Conservation (phyloP, 2,888 invertebrate species). For the Allophyes oxyacanthae region DNA sequence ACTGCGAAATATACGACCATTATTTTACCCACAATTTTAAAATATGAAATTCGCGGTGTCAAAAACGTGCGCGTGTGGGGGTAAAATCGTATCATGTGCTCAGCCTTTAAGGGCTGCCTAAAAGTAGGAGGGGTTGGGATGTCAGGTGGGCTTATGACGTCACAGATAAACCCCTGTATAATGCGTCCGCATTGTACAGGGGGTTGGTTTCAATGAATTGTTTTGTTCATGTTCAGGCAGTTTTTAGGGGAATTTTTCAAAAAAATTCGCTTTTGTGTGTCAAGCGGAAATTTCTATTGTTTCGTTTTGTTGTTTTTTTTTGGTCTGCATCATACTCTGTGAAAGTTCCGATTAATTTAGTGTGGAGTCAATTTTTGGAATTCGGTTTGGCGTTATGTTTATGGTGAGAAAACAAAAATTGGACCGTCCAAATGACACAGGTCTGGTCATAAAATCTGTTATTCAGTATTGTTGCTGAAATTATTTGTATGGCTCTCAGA, state of each 20-base stretch:
- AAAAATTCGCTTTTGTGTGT: constrained; percentile 21
- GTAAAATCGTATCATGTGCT: constrained; percentile 5
- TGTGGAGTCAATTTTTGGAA: constrained; percentile 13
- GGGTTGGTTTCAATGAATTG: constrained; percentile 41
- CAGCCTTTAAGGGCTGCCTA: constrained; percentile 12
- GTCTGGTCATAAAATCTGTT: too few relatives aligned
- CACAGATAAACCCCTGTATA: constrained; percentile 56
- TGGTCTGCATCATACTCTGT: constrained; percentile 6
- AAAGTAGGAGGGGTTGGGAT: constrained; percentile 21
- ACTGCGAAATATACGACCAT: too few relatives aligned
- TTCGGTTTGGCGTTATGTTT: neutral
- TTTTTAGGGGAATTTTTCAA: constrained; percentile 3
- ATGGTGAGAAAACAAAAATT: neutral
- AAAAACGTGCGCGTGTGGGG: neutral
- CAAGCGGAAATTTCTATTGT: constrained; percentile 41
- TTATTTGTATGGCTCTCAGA: too few relatives aligned
- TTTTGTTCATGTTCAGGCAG: constrained; percentile 22
- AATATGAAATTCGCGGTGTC: neutral
- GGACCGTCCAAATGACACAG: neutral
- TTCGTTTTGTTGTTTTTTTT: constrained; percentile 8
- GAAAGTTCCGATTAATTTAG: constrained; percentile 20
- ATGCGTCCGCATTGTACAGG: constrained; percentile 52
- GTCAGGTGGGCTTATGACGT: constrained; percentile 66
- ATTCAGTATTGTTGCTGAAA: too few relatives aligned
- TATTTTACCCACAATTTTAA: too few relatives aligned